These are phyloP conservation scores for Eupithecia vulgata DNA, from an alignment of 2,888 invertebrate species.

Conservation along the genomic window DNA sequence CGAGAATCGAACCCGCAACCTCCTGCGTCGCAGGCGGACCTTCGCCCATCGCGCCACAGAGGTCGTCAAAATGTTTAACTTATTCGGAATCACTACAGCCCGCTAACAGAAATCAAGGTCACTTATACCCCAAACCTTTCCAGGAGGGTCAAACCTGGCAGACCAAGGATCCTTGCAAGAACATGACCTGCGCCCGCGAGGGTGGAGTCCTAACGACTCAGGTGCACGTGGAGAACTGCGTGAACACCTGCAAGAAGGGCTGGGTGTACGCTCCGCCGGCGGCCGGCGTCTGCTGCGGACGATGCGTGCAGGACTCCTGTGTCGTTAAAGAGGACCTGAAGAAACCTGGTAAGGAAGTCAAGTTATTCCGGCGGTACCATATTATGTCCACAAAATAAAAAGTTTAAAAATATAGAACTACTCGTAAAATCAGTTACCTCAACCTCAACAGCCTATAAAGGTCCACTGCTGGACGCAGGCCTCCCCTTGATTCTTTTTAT, in stretches of 20 bases:
- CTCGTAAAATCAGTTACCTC: too few species aligned
- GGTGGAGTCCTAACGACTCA: slow-evolving; percentile 69
- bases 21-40: too few species aligned
- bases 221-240: slow-evolving; percentile 74
- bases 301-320: slow-evolving; percentile 85
- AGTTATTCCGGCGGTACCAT: neutral
- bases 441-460: too few species aligned
- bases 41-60: too few species aligned
- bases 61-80: too few species aligned
- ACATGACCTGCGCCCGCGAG: slow-evolving; percentile 75
- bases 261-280: slow-evolving; percentile 80
- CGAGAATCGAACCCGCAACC: too few species aligned
- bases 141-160: slow-evolving; percentile 81
- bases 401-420: too few species aligned
- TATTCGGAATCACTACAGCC: too few species aligned
- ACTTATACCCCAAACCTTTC: neutral
- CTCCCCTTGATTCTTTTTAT: too few species aligned
- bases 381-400: neutral
- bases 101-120: too few species aligned
- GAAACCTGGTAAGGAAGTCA: slow-evolving; percentile 67
- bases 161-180: slow-evolving; percentile 82
- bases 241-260: slow-evolving; percentile 78
- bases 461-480: too few species aligned
- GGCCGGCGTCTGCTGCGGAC: slow-evolving; percentile 85
- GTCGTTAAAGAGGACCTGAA: slow-evolving; percentile 77